phyloP scores from a whole-genome alignment of 2,888 invertebrate genomes.

The Leptarthrus brevirostris region DNA sequence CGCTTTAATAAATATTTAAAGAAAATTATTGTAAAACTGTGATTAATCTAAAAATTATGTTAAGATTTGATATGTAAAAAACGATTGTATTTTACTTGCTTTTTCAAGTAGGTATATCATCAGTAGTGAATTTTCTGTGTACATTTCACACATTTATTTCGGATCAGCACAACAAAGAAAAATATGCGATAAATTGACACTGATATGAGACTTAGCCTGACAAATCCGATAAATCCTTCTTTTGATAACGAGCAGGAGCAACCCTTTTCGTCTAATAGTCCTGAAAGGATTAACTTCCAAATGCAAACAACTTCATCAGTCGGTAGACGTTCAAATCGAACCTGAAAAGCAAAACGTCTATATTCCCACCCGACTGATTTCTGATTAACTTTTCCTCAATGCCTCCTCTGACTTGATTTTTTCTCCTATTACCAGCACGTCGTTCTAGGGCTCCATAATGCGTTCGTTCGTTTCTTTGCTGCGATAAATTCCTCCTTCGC shows the following conservation, averaged over 20 bases:
- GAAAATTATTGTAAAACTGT: too few relatives aligned
- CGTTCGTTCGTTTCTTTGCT: background rate
- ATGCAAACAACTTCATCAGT: slow-evolving; percentile 42
- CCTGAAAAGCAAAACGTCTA: slow-evolving; percentile 5
- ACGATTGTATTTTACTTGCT: too few relatives aligned
- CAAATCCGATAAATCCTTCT: slow-evolving; percentile 32
- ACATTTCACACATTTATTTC: slow-evolving; percentile 44
- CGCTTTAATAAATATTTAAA: too few relatives aligned
- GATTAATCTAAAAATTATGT: too few relatives aligned
- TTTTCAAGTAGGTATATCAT: too few relatives aligned
- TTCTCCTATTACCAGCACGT: too few relatives aligned
- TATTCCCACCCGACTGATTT: slow-evolving; percentile 20
- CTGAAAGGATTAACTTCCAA: slow-evolving; percentile 32
- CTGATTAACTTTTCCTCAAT: slow-evolving; percentile 19
- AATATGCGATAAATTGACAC: slow-evolving; percentile 39
- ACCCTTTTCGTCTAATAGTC: slow-evolving; percentile 21
- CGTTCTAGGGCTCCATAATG: too few relatives aligned
- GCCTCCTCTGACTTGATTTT: background rate
- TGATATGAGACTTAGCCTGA: slow-evolving; percentile 31
- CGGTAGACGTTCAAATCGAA: slow-evolving; percentile 6
- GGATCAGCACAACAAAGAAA: background rate
- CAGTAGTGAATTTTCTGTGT: too few relatives aligned
- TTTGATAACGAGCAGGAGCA: slow-evolving; percentile 12
- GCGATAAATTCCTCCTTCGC: slow-evolving; percentile 27
- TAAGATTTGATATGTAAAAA: too few relatives aligned